phyloP scores from a whole-genome alignment of 2,888 invertebrate species.

The Therioaphis trifolii region DNA sequence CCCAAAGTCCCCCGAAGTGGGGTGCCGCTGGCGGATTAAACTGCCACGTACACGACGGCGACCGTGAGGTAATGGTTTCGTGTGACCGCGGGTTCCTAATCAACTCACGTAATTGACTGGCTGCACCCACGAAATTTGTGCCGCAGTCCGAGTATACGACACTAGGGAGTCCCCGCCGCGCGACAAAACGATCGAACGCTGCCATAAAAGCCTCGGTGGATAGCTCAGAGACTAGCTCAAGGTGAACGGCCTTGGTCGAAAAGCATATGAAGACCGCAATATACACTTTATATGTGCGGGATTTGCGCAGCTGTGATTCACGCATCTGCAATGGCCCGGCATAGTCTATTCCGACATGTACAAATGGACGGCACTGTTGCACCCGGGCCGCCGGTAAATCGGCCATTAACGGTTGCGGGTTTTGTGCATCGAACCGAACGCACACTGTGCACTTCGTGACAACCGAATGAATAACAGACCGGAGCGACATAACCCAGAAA shows the following conservation, averaged over 20 bases:
- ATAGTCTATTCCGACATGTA: too few relatives aligned
- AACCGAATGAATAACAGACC: background rate
- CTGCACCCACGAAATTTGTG: background rate
- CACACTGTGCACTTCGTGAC: background rate
- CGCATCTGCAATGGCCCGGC: background rate
- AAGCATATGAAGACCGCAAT: background rate
- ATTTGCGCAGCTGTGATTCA: background rate
- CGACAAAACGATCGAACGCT: background rate
- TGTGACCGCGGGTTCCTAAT: too few relatives aligned
- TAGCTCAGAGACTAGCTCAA: background rate
- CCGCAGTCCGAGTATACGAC: background rate
- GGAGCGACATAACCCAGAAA: background rate
- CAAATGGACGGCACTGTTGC: too few relatives aligned
- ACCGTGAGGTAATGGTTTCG: rapidly evolving
- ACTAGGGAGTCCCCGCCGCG: background rate
- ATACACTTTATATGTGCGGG: background rate
- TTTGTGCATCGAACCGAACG: background rate
- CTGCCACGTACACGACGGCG: background rate
- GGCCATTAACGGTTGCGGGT: background rate
- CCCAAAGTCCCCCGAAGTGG: background rate
- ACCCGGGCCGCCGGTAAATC: too few relatives aligned
- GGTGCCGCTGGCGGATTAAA: background rate
- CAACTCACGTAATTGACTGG: background rate
- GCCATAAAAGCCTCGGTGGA: background rate
- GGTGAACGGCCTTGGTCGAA: background rate